Percentiles rank a stretch among this genome's conserved stretches.
These are phyloP conservation scores for Tetraodon nigroviridis DNA, from an alignment of 2,113 vertebrate genomes.

Conservation along the genomic window DNA sequence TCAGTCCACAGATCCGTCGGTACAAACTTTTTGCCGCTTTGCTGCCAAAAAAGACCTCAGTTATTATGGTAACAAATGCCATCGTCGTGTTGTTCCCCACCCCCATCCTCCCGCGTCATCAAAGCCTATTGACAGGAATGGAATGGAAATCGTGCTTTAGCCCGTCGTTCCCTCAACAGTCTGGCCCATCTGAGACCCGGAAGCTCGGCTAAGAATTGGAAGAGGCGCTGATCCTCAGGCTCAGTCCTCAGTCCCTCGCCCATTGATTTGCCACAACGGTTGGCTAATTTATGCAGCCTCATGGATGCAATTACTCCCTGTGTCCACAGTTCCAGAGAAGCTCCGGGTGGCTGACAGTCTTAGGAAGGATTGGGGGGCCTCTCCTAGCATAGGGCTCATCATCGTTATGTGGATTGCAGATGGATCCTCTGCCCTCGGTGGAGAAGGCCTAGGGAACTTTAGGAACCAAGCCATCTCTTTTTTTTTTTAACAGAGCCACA, in stretches of 20 bases:
- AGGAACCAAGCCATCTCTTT: slow-evolving; percentile 9
- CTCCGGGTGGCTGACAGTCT: slow-evolving; percentile 24
- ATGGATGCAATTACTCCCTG: slow-evolving; percentile 68
- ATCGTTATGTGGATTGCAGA: slow-evolving; percentile 39
- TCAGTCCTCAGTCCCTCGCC: slow-evolving; percentile 42
- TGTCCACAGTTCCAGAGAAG: slow-evolving; percentile 45
- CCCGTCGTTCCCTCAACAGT: slow-evolving; percentile 40
- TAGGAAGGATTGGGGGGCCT: slow-evolving; percentile 34
- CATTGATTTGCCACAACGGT: slow-evolving; percentile 44
- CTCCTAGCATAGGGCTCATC: slow-evolving; percentile 44
- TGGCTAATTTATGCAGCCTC: slow-evolving; percentile 68
- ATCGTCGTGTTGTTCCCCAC: slow-evolving; percentile 16
- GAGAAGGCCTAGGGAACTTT: slow-evolving; percentile 30
- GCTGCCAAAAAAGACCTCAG: slow-evolving; percentile 32
- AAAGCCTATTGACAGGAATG: slow-evolving; percentile 57
- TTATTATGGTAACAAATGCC: slow-evolving; percentile 52
- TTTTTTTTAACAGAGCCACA: not conserved
- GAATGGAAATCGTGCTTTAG: slow-evolving; percentile 65
- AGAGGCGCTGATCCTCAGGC: slow-evolving; percentile 41
- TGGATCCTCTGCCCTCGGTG: slow-evolving; percentile 29
- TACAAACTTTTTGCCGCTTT: slow-evolving; percentile 51
- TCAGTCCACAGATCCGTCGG: slow-evolving; percentile 38
- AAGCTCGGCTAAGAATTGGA: slow-evolving; percentile 37
- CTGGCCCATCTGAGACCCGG: slow-evolving; percentile 34
- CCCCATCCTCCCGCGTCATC: slow-evolving; percentile 12